Evolutionary conservation across 1,140 invertebrate species (phyloP).

Genomic region (Sycobia sp.): DNA sequence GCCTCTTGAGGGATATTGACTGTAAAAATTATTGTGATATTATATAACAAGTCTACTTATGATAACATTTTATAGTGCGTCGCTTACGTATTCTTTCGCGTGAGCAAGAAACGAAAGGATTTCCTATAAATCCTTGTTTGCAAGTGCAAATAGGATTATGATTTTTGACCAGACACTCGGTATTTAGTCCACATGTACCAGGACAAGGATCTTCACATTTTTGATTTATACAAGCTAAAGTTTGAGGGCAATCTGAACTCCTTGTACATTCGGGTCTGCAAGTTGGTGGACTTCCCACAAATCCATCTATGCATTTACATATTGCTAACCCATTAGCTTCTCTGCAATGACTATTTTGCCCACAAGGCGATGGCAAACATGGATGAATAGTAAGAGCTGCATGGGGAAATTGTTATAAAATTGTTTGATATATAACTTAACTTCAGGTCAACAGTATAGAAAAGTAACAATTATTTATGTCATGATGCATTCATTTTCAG

Average conservation of each 20-base stretch:
- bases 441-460: constrained; percentile 68
- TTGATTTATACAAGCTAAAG: constrained; percentile 60
- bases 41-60: too few relatives aligned
- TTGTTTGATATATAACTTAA: constrained; percentile 30
- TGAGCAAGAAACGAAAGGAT: constrained; percentile 60
- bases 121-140: constrained; percentile 60
- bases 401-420: constrained; percentile 32
- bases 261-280: constrained; percentile 59
- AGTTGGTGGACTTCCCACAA: constrained; percentile 66
- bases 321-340: constrained; percentile 65
- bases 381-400: constrained; percentile 55
- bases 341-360: constrained; percentile 73
- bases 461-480: constrained; percentile 75
- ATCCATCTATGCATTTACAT: constrained; percentile 68
- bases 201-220: constrained; percentile 65
- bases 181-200: constrained; percentile 63
- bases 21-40: too few relatives aligned
- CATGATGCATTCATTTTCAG: constrained; percentile 65
- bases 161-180: constrained; percentile 61
- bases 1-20: constrained; percentile 38
- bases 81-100: too few relatives aligned
- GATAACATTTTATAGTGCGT: background rate
- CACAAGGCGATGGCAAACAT: constrained; percentile 75
- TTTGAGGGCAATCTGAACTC: constrained; percentile 62
- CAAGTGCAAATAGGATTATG: constrained; percentile 65